Percentiles rank a stretch among this genome's conserved stretches.
Conservation (phyloP, 1,140 invertebrate genomes). For the Proales similis region DNA sequence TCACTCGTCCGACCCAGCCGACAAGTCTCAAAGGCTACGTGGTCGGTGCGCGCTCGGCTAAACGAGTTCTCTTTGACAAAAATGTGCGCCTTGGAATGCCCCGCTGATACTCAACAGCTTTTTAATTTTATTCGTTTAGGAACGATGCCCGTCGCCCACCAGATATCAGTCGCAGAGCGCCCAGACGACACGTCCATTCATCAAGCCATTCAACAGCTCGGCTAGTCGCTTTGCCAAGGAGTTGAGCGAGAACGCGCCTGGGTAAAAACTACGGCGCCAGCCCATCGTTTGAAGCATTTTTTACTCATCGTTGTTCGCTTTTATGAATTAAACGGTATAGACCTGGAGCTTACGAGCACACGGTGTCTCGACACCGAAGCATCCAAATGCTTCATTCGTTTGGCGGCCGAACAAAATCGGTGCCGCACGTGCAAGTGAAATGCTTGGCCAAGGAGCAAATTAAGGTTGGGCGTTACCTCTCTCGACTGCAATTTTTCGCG, state of each 20-base stretch:
- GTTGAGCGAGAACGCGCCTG: neutral
- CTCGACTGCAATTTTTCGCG: neutral
- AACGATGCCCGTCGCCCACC: constrained; percentile 16
- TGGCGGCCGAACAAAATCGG: constrained; percentile 31
- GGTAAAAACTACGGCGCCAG: neutral
- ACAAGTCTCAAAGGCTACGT: constrained; percentile 27
- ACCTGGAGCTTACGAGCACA: constrained; percentile 19
- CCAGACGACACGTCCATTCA: neutral
- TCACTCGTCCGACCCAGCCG: constrained; percentile 8
- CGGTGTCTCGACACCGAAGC: constrained; percentile 14
- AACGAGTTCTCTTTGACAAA: constrained; percentile 28
- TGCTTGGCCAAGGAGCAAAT: constrained; percentile 7
- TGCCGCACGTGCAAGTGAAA: constrained; percentile 29
- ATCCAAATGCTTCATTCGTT: constrained; percentile 32
- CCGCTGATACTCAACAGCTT: neutral
- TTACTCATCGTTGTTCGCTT: neutral
- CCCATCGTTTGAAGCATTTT: neutral
- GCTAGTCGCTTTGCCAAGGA: constrained; percentile 21
- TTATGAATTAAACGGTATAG: neutral
- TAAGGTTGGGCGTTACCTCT: neutral
- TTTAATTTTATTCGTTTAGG: too few species aligned
- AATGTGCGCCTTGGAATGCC: neutral
- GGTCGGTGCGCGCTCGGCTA: neutral
- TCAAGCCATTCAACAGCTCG: constrained; percentile 22
- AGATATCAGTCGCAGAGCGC: constrained; percentile 7